phyloP scores from a whole-genome alignment of 2,113 vertebrate species.

The Lepidothrix coronata region DNA sequence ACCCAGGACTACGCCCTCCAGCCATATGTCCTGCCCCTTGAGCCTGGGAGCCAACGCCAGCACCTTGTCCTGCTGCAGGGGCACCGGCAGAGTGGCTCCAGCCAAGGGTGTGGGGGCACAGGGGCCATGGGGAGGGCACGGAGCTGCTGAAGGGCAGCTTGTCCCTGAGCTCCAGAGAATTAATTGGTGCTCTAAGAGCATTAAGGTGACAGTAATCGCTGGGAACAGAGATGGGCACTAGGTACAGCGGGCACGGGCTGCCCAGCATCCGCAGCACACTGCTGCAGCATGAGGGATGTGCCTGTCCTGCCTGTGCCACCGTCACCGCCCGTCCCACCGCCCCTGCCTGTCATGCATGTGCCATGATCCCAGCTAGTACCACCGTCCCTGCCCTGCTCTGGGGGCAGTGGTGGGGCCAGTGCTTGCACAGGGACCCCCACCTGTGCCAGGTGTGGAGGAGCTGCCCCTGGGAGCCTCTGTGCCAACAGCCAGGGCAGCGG shows the following conservation, averaged over 20 bases:
- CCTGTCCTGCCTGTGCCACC: neutral
- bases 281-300: neutral
- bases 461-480: neutral
- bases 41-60: too few relatives aligned
- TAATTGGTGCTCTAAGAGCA: neutral
- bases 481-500: neutral
- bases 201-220: neutral
- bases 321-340: accelerated
- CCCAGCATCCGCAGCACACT: neutral
- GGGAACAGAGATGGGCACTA: neutral
- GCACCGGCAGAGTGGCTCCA: neutral
- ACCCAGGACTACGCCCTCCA: neutral
- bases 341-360: neutral
- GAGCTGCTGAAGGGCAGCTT: neutral
- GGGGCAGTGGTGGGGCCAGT: neutral
- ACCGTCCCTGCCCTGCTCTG: neutral
- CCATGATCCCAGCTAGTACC: neutral
- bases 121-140: neutral
- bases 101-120: neutral
- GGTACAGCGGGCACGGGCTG: neutral
- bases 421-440: neutral
- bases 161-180: neutral
- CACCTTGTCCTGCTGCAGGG: accelerated
- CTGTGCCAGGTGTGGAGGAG: neutral
- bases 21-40: accelerated